Conservation (phyloP, 2,888 invertebrate genomes). For the Lucinisca nassula region DNA sequence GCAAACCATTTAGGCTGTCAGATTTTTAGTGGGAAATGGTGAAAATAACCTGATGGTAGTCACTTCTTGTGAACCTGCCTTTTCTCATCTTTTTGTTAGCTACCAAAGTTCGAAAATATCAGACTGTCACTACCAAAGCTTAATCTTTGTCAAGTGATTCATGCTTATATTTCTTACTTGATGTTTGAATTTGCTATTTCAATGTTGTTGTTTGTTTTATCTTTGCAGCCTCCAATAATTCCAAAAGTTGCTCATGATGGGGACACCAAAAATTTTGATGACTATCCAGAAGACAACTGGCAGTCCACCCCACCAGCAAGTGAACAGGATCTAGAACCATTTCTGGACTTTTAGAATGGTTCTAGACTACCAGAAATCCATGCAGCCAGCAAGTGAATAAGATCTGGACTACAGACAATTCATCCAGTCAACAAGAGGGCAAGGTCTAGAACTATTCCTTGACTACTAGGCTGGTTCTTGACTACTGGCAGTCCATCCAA, state of each 20-base stretch:
- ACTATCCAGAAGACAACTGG: slow-evolving; percentile 92
- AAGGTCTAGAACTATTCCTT: background rate
- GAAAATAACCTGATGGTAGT: too few species aligned
- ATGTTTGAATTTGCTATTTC: background rate
- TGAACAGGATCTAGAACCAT: slow-evolving; percentile 74
- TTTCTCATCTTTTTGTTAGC: too few species aligned
- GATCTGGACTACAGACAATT: background rate
- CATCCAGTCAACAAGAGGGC: too few species aligned
- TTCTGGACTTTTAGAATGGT: slow-evolving; percentile 73
- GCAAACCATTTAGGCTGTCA: too few species aligned
- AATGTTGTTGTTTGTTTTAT: slow-evolving; percentile 3
- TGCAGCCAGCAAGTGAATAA: background rate
- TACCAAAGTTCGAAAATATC: too few species aligned
- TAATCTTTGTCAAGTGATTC: background rate
- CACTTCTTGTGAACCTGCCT: too few species aligned
- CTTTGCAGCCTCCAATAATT: slow-evolving; percentile 95
- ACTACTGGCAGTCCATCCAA: too few species aligned
- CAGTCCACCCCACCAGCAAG: slow-evolving; percentile 74
- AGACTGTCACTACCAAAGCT: too few species aligned
- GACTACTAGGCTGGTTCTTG: background rate
- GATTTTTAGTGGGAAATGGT: too few species aligned
- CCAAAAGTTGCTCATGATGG: slow-evolving; percentile 97
- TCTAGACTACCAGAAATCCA: background rate
- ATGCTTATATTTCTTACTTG: background rate
- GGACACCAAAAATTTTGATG: slow-evolving; percentile 98